These are phyloP conservation scores for Cyrtodaria siliqua DNA, from an alignment of 2,888 invertebrate species.

Conservation along the genomic window DNA sequence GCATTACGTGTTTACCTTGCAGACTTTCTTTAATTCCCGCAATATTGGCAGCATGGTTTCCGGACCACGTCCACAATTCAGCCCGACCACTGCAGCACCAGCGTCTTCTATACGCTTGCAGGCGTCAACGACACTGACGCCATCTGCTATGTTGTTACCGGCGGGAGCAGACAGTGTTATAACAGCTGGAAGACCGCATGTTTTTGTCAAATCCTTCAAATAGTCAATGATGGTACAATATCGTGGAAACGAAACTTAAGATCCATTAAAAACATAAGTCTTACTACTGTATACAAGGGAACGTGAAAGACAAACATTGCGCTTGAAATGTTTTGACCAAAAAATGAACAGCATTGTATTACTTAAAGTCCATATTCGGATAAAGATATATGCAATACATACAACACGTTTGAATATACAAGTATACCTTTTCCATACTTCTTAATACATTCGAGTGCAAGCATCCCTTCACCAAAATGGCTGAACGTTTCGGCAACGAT, in stretches of 20 bases:
- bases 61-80: constrained; percentile 83
- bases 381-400: too few species aligned
- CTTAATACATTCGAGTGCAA: constrained; percentile 78
- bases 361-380: too few species aligned
- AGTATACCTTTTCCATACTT: constrained; percentile 77
- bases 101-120: constrained; percentile 75
- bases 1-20: too few species aligned
- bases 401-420: too few species aligned
- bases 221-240: background rate
- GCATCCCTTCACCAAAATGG: constrained; percentile 72
- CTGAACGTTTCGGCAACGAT: constrained; percentile 79
- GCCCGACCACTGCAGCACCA: constrained; percentile 83
- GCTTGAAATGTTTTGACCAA: too few species aligned
- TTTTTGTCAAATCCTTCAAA: too few species aligned
- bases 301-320: too few species aligned
- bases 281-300: too few species aligned
- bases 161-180: constrained; percentile 71
- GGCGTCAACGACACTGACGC: constrained; percentile 70
- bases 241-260: too few species aligned
- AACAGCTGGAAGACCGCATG: constrained; percentile 81
- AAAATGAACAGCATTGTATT: too few species aligned
- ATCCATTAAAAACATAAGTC: too few species aligned
- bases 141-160: constrained; percentile 67
- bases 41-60: constrained; percentile 76
- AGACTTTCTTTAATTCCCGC: constrained; percentile 72